phyloP scores from a whole-genome alignment of 2,888 invertebrate genomes.

The Acanthosepion lycidas region DNA sequence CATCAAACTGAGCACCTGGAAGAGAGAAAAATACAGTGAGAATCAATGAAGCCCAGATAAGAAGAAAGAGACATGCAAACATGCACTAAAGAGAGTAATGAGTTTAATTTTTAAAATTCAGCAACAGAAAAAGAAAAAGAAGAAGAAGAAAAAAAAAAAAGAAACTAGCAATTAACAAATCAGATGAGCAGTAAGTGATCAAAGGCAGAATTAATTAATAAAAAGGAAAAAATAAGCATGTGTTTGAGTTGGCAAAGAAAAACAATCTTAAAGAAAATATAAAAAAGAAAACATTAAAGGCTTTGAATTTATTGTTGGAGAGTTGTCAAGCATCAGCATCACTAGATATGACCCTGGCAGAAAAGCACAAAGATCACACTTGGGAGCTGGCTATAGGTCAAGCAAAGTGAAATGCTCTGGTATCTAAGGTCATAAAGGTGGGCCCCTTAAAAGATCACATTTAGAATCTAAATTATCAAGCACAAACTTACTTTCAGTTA shows the following conservation, averaged over 20 bases:
- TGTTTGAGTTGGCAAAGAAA: background rate
- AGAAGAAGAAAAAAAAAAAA: background rate
- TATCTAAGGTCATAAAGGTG: background rate
- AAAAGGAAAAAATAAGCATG: background rate
- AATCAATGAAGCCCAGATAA: background rate
- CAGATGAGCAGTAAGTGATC: background rate
- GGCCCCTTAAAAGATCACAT: background rate
- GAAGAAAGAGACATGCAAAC: background rate
- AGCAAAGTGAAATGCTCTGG: background rate
- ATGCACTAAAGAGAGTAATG: background rate
- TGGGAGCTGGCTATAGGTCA: background rate
- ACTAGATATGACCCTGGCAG: too few relatives aligned
- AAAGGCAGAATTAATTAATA: background rate
- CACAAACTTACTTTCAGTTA: background rate
- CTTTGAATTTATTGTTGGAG: too few relatives aligned
- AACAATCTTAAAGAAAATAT: too few relatives aligned
- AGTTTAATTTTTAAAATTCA: background rate
- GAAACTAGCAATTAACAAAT: background rate
- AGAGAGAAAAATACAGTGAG: slow-evolving; percentile 49
- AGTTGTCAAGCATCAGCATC: background rate
- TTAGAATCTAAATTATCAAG: background rate
- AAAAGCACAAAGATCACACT: too few relatives aligned
- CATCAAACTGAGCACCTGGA: slow-evolving; percentile 78
- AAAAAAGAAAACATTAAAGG: too few relatives aligned
- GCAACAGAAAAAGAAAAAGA: background rate